Evolutionary conservation across 92 coral and sea anemone species (phyloP).

Genomic region (Zoanthus sociatus): DNA sequence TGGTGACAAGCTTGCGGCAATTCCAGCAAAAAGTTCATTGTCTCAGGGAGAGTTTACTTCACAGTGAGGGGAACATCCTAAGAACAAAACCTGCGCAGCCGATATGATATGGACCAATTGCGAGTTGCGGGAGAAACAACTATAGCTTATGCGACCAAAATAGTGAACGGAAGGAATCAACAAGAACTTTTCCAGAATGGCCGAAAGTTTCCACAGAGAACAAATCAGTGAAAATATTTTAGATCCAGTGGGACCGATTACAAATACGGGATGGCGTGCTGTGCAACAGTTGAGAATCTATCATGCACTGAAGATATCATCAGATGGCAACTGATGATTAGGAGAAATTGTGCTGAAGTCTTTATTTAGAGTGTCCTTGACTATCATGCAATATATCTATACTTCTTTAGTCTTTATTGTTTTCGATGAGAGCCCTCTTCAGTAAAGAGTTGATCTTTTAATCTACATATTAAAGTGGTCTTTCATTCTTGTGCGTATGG

Average conservation of each 20-base stretch:
- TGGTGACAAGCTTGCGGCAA: no score
- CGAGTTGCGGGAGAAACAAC: not conserved
- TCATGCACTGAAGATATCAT: not conserved
- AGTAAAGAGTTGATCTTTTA: no score
- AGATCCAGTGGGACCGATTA: slow-evolving; percentile 49
- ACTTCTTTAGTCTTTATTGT: no score
- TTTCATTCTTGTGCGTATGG: no score
- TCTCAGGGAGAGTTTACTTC: not conserved
- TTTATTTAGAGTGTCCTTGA: no score
- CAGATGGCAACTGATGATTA: slow-evolving; percentile 14
- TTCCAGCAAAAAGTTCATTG: not conserved
- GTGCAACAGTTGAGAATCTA: slow-evolving; percentile 34
- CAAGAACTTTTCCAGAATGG: slow-evolving; percentile 26
- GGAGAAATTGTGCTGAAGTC: no score
- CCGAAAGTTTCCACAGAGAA: not conserved
- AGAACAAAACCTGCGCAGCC: not conserved
- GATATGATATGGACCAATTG: not conserved
- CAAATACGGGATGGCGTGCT: not conserved
- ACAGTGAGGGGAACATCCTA: not conserved
- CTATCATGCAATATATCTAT: no score
- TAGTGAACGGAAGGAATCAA: slow-evolving; percentile 27
- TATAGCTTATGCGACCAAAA: slow-evolving; percentile 2
- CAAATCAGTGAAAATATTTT: slow-evolving; percentile 1
- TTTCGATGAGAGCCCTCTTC: no score
- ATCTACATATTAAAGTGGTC: no score